Percentiles rank a stretch among this genome's conserved stretches.
Evolutionary conservation across 2,113 vertebrate genomes (phyloP).

Genomic region (Hystrix brachyura): DNA sequence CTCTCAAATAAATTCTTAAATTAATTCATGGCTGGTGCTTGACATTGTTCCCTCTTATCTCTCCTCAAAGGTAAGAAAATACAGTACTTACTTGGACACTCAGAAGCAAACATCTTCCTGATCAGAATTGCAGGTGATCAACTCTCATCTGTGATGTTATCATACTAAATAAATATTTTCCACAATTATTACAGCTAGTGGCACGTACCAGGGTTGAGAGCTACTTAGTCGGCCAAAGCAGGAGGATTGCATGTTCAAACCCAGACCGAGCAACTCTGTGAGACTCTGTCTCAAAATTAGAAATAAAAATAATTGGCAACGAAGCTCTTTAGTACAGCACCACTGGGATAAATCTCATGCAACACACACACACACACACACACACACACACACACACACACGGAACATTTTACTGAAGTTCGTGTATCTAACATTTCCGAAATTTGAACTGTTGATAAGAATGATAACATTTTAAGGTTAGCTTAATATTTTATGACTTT

Average conservation of each 20-base stretch:
- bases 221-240: background rate
- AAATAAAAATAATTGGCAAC: background rate
- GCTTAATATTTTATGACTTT: background rate
- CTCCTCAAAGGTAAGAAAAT: background rate
- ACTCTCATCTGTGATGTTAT: background rate
- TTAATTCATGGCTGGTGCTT: background rate
- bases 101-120: background rate
- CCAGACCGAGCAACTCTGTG: background rate
- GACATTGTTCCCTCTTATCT: background rate
- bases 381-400: too few relatives aligned
- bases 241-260: background rate
- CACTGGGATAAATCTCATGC: background rate
- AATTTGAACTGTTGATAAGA: background rate
- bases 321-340: background rate
- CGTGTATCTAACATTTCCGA: background rate
- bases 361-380: background rate
- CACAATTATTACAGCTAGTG: background rate
- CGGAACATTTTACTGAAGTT: background rate
- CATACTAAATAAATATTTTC: background rate
- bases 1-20: slow-evolving; percentile 7
- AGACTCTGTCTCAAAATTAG: background rate
- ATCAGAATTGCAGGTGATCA: background rate
- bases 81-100: background rate
- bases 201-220: background rate
- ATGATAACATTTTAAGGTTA: background rate